A percentile compares a stretch with the other conserved stretches of the same genome.
These are phyloP conservation scores for Entomobrya proxima DNA, from an alignment of 2,888 invertebrate species.

Conservation along the genomic window DNA sequence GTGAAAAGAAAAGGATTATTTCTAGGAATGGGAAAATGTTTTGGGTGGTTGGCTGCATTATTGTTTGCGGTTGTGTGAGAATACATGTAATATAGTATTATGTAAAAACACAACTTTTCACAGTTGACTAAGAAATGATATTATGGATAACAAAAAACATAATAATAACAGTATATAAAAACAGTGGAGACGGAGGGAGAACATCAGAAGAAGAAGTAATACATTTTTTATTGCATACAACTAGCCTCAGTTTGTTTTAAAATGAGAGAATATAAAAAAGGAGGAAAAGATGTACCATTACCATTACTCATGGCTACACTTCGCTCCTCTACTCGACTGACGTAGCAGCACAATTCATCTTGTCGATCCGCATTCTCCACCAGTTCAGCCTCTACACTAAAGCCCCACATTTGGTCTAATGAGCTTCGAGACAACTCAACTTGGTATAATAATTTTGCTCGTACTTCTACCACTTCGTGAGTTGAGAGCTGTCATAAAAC, in stretches of 20 bases:
- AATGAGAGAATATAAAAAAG: conserved; percentile 11
- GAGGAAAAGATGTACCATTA: conserved; percentile 77
- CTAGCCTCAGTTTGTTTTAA: background rate
- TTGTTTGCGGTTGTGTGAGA: conserved; percentile 23
- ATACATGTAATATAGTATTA: too few relatives aligned
- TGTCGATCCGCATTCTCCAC: conserved; percentile 97
- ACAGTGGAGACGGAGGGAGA: background rate
- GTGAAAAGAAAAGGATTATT: conserved; percentile 49
- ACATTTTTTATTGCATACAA: conserved; percentile 32
- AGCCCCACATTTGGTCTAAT: conserved; percentile 97
- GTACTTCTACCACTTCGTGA: conserved; percentile 96
- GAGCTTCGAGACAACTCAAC: conserved; percentile 93
- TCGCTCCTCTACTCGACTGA: conserved; percentile 95
- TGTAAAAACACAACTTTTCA: background rate
- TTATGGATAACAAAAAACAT: conserved; percentile 1
- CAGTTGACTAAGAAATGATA: conserved; percentile 12
- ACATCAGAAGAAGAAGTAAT: conserved; percentile 4
- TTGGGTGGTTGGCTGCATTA: conserved; percentile 16
- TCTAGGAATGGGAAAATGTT: background rate
- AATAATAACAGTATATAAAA: background rate
- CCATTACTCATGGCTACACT: conserved; percentile 98
- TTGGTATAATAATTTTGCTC: conserved; percentile 97
- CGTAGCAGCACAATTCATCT: conserved; percentile 97
- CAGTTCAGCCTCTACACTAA: conserved; percentile 97
- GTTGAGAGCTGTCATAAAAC: conserved; percentile 86